These are phyloP conservation scores for Apocheima hispidaria DNA, from an alignment of 2,888 invertebrate genomes.

Conservation along the genomic window DNA sequence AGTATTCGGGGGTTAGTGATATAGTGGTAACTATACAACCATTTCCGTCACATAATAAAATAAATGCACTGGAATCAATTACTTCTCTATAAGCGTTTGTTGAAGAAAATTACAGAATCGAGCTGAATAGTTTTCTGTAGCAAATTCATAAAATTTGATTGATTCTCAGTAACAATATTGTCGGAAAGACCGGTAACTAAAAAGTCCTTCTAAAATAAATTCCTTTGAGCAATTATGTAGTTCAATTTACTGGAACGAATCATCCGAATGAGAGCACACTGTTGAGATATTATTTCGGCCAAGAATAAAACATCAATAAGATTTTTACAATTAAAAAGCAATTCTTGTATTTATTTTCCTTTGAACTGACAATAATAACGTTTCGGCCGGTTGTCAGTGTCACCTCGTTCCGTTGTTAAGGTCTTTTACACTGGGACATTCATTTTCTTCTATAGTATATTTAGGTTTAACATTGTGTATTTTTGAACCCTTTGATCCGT, in stretches of 20 bases:
- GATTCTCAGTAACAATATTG: neutral
- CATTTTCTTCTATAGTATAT: neutral
- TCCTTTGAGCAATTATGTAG: slow-evolving; percentile 8
- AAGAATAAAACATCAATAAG: slow-evolving; percentile 14
- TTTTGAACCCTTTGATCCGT: too few relatives aligned
- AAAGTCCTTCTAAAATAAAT: slow-evolving; percentile 8
- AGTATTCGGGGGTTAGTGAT: too few relatives aligned
- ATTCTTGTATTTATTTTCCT: slow-evolving; percentile 7
- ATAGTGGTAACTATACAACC: too few relatives aligned
- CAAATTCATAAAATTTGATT: too few relatives aligned
- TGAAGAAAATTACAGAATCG: too few relatives aligned
- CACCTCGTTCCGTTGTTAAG: slow-evolving; percentile 3
- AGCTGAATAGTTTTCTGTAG: too few relatives aligned
- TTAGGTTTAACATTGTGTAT: too few relatives aligned
- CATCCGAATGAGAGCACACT: slow-evolving; percentile 6
- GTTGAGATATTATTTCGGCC: neutral
- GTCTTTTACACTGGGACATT: neutral
- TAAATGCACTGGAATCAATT: too few relatives aligned
- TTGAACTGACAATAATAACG: slow-evolving; percentile 3
- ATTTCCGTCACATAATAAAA: too few relatives aligned
- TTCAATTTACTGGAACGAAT: slow-evolving; percentile 18
- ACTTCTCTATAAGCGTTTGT: too few relatives aligned
- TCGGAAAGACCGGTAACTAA: neutral
- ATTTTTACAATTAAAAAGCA: slow-evolving; percentile 9
- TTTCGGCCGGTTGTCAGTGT: slow-evolving; percentile 1